phyloP scores from a whole-genome alignment of 2,888 invertebrate genomes.

The Eucera pruinosa region DNA sequence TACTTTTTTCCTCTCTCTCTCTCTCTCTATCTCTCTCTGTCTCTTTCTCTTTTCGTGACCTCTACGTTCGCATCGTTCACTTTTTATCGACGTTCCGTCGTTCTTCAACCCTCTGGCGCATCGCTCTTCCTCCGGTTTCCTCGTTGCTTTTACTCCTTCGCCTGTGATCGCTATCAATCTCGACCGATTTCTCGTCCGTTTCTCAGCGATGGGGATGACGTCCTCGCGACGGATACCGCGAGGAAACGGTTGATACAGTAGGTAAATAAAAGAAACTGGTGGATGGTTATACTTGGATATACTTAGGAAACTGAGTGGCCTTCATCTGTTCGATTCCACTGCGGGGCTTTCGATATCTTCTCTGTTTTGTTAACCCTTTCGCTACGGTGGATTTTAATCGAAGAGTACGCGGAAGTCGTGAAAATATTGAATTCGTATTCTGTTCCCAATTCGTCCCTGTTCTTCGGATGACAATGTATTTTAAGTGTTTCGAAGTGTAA shows the following conservation, averaged over 20 bases:
- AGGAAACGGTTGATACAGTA: slow-evolving; percentile 6
- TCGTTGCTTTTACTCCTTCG: neutral
- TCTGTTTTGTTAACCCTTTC: too few relatives aligned
- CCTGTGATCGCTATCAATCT: slow-evolving; percentile 29
- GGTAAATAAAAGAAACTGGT: slow-evolving; percentile 1
- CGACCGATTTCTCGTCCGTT: neutral
- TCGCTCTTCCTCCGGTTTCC: slow-evolving; percentile 12
- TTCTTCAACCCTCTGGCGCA: neutral
- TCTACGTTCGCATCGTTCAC: slow-evolving; percentile 1
- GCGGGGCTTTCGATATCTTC: too few relatives aligned
- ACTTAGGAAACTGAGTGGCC: neutral
- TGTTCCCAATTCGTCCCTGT: too few relatives aligned
- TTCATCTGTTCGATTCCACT: too few relatives aligned
- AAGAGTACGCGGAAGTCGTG: too few relatives aligned
- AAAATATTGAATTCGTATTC: too few relatives aligned
- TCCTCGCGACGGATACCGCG: neutral
- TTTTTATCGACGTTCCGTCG: slow-evolving; percentile 12
- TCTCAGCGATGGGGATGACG: slow-evolving; percentile 7
- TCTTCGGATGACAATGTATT: too few relatives aligned
- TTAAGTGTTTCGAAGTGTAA: too few relatives aligned
- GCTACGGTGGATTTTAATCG: too few relatives aligned
- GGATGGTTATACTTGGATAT: too few relatives aligned
- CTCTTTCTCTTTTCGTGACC: neutral
- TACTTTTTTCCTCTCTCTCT: too few relatives aligned
- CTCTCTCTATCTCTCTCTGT: neutral